These are phyloP conservation scores for Ormyrus labotus DNA, from an alignment of 2,888 invertebrate species.

Conservation along the genomic window DNA sequence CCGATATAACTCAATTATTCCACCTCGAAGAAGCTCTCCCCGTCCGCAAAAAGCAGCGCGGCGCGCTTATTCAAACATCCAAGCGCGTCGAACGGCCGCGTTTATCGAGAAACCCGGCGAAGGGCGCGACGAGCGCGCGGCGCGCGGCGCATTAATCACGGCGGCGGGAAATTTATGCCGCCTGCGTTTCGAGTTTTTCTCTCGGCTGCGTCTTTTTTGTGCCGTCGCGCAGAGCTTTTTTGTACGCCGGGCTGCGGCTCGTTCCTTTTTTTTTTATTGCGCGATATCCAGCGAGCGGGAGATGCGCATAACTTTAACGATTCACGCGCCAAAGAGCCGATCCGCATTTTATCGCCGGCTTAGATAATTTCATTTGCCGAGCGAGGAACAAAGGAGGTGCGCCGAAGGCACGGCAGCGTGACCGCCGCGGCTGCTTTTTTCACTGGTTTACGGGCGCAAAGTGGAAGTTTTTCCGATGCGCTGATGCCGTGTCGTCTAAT, in stretches of 20 bases:
- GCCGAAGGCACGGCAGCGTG: no score
- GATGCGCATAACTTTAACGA: neutral
- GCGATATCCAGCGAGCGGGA: neutral
- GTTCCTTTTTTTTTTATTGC: neutral
- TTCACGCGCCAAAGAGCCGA: neutral
- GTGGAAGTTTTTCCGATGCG: no score
- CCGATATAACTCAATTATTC: neutral
- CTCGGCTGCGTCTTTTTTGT: neutral
- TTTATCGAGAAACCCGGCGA: no score
- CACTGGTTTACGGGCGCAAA: no score
- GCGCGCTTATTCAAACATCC: neutral
- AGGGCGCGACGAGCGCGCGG: neutral
- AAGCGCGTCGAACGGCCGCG: neutral
- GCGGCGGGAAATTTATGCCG: conserved; percentile 15
- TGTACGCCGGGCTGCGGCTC: neutral
- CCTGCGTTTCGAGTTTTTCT: neutral
- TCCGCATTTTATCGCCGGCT: neutral
- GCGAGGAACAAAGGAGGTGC: neutral
- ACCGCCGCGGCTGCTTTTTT: no score
- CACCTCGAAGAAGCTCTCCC: neutral
- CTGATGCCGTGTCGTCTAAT: no score
- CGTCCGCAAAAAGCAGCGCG: neutral
- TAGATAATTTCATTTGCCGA: conserved; percentile 5
- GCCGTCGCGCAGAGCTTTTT: neutral
- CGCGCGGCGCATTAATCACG: conserved; percentile 8